A percentile compares a stretch with the other conserved stretches of the same genome.
phyloP scores from a whole-genome alignment of 2,113 vertebrate species.

The Rhynchomys soricoides region DNA sequence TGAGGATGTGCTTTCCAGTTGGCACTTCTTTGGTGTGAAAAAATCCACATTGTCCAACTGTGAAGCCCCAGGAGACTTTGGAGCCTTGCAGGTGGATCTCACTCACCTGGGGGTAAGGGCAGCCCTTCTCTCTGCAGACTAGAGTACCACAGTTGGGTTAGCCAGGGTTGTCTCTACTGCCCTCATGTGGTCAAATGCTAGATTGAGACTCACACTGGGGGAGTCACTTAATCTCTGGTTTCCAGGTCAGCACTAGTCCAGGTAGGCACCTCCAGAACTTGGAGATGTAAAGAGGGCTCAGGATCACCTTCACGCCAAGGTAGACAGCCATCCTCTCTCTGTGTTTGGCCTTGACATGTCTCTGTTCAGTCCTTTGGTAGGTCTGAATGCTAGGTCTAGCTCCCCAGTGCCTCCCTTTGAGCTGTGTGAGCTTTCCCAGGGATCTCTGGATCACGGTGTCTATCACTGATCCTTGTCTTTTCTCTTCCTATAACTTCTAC shows the following conservation, averaged over 20 bases:
- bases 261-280: not conserved
- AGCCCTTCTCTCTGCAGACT: not conserved
- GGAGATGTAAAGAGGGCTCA: not conserved
- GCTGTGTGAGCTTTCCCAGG: not conserved
- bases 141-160: not conserved
- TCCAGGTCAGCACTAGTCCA: not conserved
- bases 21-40: not conserved
- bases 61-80: not conserved
- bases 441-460: not conserved
- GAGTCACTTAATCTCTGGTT: not conserved
- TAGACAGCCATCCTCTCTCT: not conserved
- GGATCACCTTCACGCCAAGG: not conserved
- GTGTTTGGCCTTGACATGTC: not conserved
- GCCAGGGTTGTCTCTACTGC: conserved; percentile 52
- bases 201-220: accelerated
- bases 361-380: not conserved
- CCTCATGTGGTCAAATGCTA: conserved; percentile 37
- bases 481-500: not conserved
- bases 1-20: not conserved
- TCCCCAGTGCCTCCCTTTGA: not conserved
- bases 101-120: not conserved
- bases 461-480: not conserved
- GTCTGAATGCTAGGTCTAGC: not conserved
- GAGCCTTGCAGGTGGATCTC: not conserved
- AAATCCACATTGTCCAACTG: not conserved